phyloP scores from a whole-genome alignment of 2,888 invertebrate genomes.

The Exocentrus adspersus region DNA sequence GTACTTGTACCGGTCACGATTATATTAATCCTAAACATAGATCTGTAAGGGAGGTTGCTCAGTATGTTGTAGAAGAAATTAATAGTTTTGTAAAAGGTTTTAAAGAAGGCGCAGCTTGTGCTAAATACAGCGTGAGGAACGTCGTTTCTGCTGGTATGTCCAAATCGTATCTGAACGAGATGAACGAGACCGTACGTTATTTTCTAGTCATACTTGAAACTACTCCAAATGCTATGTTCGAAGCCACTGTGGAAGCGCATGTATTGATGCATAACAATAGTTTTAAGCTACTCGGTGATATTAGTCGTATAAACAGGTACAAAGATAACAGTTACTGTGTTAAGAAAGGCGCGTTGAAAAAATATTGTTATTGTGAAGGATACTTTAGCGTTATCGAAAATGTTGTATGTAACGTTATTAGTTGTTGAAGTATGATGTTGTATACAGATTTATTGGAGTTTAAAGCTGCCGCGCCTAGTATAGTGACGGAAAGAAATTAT shows the following conservation, averaged over 20 bases:
- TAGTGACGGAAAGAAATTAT: too few relatives aligned
- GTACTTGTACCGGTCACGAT: conserved; percentile 74
- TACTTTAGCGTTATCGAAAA: neutral
- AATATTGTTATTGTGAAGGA: conserved; percentile 67
- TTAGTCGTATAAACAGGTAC: conserved; percentile 71
- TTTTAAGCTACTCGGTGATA: conserved; percentile 67
- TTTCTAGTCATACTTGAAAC: conserved; percentile 75
- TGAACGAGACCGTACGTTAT: conserved; percentile 58
- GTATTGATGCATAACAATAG: conserved; percentile 13
- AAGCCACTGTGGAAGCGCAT: conserved; percentile 71
- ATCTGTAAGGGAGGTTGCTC: conserved; percentile 67
- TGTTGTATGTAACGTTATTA: neutral
- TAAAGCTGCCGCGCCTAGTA: too few relatives aligned
- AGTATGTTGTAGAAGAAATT: conserved; percentile 50
- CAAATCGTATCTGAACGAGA: conserved; percentile 39
- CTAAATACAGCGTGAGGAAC: conserved; percentile 49
- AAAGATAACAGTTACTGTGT: conserved; percentile 66
- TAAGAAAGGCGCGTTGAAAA: conserved; percentile 64
- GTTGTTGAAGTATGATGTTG: neutral
- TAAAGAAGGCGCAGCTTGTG: conserved; percentile 54
- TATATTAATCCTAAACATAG: conserved; percentile 64
- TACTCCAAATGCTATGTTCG: conserved; percentile 74
- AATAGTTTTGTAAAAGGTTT: conserved; percentile 63
- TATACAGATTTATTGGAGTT: neutral
- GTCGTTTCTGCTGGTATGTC: conserved; percentile 49